Conservation (phyloP, 2,888 invertebrate genomes). For the Sipha maydis region DNA sequence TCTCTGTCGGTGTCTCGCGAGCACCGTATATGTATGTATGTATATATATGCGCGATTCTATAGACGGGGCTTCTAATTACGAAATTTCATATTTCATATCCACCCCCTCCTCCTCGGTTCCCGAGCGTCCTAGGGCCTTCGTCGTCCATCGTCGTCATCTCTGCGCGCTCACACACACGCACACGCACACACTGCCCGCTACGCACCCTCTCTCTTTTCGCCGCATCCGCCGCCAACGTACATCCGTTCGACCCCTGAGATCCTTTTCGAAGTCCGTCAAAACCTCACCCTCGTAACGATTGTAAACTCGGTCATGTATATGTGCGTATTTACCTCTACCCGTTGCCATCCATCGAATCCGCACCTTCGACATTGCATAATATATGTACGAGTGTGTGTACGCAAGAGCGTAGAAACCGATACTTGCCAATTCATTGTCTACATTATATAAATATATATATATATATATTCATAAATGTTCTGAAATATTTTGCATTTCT, state of each 20-base stretch:
- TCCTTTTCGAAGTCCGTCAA: conserved; percentile 60
- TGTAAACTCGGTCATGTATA: conserved; percentile 36
- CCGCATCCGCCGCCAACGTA: conserved; percentile 2
- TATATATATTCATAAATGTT: not conserved
- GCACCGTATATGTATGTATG: not conserved
- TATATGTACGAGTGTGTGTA: not conserved
- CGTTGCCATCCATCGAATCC: not conserved
- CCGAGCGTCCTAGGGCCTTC: conserved; percentile 5
- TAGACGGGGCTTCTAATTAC: conserved; percentile 61
- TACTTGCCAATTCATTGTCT: conserved; percentile 23
- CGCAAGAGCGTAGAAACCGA: not conserved
- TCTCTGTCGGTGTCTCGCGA: conserved; percentile 30
- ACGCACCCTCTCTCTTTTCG: conserved; percentile 40
- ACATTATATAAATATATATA: too few species aligned
- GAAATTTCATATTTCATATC: conserved; percentile 61
- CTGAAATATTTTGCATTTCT: too few species aligned
- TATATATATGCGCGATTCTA: not conserved
- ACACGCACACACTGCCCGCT: conserved; percentile 14
- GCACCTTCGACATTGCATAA: not conserved
- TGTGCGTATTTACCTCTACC: not conserved
- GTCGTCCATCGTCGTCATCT: conserved; percentile 51
- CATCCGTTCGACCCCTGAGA: conserved; percentile 51
- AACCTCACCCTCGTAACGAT: conserved; percentile 59
- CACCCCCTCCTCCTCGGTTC: not conserved
- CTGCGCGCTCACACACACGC: not conserved